A percentile compares a stretch with the other conserved stretches of the same genome.
These are phyloP conservation scores for Acropternis orthonyx DNA, from an alignment of 2,797 vertebrate species.

Conservation along the genomic window DNA sequence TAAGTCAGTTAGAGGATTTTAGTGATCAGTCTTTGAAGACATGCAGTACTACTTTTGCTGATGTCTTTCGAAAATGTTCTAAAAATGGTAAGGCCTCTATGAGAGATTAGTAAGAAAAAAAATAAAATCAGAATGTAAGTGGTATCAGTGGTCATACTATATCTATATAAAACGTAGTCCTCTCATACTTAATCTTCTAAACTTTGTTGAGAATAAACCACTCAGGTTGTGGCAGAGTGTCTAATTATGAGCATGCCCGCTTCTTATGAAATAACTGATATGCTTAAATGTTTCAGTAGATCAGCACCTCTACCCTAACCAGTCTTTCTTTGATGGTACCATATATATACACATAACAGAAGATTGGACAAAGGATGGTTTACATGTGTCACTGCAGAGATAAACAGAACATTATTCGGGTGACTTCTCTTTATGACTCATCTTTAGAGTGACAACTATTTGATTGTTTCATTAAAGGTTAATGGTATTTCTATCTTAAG, in stretches of 20 bases:
- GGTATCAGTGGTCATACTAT: too few species aligned
- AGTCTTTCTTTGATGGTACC: neutral
- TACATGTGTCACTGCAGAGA: neutral
- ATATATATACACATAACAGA: neutral
- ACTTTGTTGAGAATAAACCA: neutral
- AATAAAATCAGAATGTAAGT: neutral
- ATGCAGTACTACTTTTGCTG: neutral
- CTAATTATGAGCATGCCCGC: neutral
- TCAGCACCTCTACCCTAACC: neutral
- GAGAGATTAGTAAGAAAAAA: neutral
- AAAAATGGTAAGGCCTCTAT: neutral
- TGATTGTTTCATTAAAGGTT: slow-evolving; percentile 49
- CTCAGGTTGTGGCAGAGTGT: neutral
- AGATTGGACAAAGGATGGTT: neutral
- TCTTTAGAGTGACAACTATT: slow-evolving; percentile 49
- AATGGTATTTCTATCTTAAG: slow-evolving; percentile 58
- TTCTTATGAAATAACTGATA: neutral
- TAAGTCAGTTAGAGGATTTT: neutral
- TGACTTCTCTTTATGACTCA: slow-evolving; percentile 31
- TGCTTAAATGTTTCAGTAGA: neutral
- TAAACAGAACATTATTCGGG: neutral
- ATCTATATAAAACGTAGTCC: neutral
- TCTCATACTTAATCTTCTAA: neutral
- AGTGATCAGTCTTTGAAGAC: neutral
- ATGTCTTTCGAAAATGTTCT: neutral